phyloP scores from a whole-genome alignment of 1,140 invertebrate genomes.

The Spodoptera frugiperda region DNA sequence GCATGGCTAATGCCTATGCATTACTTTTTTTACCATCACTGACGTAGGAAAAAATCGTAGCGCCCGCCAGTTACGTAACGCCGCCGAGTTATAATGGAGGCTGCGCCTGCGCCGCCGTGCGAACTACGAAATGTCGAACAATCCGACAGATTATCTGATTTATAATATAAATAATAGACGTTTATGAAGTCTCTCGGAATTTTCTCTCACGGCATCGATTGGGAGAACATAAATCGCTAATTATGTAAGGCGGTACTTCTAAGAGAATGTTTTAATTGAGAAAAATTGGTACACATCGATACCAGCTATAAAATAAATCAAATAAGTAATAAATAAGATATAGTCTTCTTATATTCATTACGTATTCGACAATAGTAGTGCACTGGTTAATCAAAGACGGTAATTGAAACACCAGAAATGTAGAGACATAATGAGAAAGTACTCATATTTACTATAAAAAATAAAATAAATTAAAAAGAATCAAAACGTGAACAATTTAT shows the following conservation, averaged over 20 bases:
- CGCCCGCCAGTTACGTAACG: constrained; percentile 52
- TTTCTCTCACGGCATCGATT: constrained; percentile 48
- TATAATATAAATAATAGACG: constrained; percentile 57
- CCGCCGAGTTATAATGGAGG: constrained; percentile 47
- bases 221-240: constrained; percentile 35
- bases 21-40: constrained; percentile 64
- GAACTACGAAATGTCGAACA: constrained; percentile 56
- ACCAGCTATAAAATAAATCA: too few relatives aligned
- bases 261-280: too few relatives aligned
- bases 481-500: not conserved
- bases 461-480: not conserved
- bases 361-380: too few relatives aligned
- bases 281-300: too few relatives aligned
- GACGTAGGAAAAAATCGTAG: constrained; percentile 54
- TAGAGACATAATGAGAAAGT: too few relatives aligned
- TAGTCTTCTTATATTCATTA: too few relatives aligned
- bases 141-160: constrained; percentile 52
- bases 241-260: constrained; percentile 19
- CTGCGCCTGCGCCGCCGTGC: constrained; percentile 47
- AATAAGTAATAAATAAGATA: too few relatives aligned
- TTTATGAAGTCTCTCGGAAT: constrained; percentile 32
- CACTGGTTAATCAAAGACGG: too few relatives aligned
- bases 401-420: too few relatives aligned
- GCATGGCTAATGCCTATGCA: constrained; percentile 66
- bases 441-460: too few relatives aligned